Base-by-base conservation (phyloP, 2,797 vertebrate species). In the Adelosebastes latens region DNA sequence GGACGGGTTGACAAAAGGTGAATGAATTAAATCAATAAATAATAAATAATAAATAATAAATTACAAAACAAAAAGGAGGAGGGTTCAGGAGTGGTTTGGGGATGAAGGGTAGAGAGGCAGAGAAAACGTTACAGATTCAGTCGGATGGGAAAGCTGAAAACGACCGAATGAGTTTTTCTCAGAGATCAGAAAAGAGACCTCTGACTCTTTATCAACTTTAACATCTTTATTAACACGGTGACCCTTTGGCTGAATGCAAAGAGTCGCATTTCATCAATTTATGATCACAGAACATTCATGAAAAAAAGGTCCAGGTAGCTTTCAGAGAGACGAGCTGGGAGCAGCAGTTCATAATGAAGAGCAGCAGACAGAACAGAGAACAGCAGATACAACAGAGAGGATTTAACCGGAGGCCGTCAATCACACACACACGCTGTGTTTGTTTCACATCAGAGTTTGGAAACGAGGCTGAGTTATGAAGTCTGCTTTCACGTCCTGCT, bases 71-170 rank as follows among this genome's bases (percentile, higher is more conserved):
- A 77, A 84, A 72, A 82, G 29, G 65, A 70, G 36, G 32, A 53
- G 60, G 67, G 76, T 42, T 63, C 24, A 55, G 83, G 91, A 75
- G 80, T 71, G 90, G 80, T 89, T 80, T 52, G 81, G 87, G 79
- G 63, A 88, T 92, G 90, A 87, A 87, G 87, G 90, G 89, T 32
- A 94, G 86, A 94, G 79, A 90, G 77, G 81, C 89, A 93, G 85
- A 93, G 71, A 89, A 90, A 85, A 90, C 4, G 87, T 92, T 93
- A 88, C 36, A 83, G 83, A 84, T 89, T 91, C 69, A 93, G 88
- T 90, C 31, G 10, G 25, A 79, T 16, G 46, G 42, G 53, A 81
- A 82, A 82, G 79, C 49, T 59, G 52, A 80, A 82, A 77, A 70
- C 61, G 59, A 66, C 25, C 12, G 56, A 49, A 71, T 36, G 27